Percentiles rank a stretch among this genome's conserved stretches.
These are phyloP conservation scores for Pollenia labialis DNA, from an alignment of 2,888 invertebrate species.

Conservation along the genomic window DNA sequence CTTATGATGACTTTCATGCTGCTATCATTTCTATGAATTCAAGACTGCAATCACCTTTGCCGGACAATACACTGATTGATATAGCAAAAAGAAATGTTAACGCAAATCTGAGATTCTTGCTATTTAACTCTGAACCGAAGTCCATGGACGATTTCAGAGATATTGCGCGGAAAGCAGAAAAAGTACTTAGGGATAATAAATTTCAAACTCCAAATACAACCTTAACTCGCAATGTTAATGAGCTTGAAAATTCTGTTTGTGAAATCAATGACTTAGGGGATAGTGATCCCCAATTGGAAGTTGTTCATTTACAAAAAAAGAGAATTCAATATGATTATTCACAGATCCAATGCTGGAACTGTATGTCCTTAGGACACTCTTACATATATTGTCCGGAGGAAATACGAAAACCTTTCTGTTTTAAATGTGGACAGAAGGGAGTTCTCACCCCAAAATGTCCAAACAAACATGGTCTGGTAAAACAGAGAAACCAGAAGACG, in stretches of 20 bases:
- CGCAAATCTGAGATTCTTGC: conserved; percentile 12
- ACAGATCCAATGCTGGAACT: conserved; percentile 32
- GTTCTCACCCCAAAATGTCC: no score
- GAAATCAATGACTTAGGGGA: neutral
- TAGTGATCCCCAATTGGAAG: conserved; percentile 21
- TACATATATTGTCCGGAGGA: conserved; percentile 30
- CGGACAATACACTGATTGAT: neutral
- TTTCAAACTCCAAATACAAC: neutral
- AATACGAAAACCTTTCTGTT: conserved; percentile 4
- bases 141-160: conserved; percentile 15
- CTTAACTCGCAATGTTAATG: neutral
- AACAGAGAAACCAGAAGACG: conserved; percentile 32
- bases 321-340: no score
- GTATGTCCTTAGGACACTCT: conserved; percentile 17
- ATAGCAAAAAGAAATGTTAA: conserved; percentile 17
- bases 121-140: conserved; percentile 3
- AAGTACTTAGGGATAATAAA: conserved; percentile 11
- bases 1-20: no score
- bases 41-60: neutral
- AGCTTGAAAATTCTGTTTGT: neutral
- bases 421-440: conserved; percentile 44
- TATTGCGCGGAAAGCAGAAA: conserved; percentile 5
- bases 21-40: conserved; percentile 6
- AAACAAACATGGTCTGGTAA: neutral
- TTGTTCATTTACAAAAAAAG: neutral